These are phyloP conservation scores for Aspidiotus destructor DNA, from an alignment of 2,888 invertebrate genomes.

Conservation along the genomic window DNA sequence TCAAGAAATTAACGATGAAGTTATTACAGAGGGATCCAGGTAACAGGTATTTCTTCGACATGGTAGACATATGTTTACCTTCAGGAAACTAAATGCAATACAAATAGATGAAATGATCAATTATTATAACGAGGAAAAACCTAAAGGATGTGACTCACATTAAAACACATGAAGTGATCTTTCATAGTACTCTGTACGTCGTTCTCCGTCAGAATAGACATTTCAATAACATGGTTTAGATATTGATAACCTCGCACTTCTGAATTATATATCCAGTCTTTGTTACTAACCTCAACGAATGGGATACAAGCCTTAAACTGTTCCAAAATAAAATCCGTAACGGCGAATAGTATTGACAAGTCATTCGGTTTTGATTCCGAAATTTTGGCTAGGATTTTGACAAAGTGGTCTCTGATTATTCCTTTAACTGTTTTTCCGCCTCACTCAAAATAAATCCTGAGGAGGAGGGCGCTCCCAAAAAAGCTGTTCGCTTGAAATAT, in stretches of 20 bases:
- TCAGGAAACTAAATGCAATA: slow-evolving; percentile 1
- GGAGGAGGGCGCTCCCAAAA: too few relatives aligned
- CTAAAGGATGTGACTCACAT: slow-evolving; percentile 1
- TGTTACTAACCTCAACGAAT: background rate
- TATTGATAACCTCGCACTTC: background rate
- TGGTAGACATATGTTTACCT: slow-evolving; percentile 1
- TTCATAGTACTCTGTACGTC: slow-evolving; percentile 2
- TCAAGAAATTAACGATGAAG: slow-evolving; percentile 1
- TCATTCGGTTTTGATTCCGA: background rate
- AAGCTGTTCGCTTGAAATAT: too few relatives aligned
- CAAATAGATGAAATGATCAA: background rate
- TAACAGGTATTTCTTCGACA: background rate
- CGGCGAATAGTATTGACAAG: slow-evolving; percentile 1
- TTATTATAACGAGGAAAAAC: slow-evolving; percentile 1
- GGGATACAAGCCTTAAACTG: background rate
- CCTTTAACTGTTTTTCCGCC: background rate
- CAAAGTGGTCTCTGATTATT: slow-evolving; percentile 4
- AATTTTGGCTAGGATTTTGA: slow-evolving; percentile 4
- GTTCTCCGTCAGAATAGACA: slow-evolving; percentile 2
- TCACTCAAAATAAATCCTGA: background rate
- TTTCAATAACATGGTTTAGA: background rate
- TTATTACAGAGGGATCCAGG: slow-evolving; percentile 2
- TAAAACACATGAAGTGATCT: background rate
- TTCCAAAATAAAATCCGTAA: slow-evolving; percentile 1
- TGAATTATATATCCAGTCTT: background rate